Evolutionary conservation across 1,140 invertebrate species (phyloP).

Genomic region (Trachymyrmex septentrionalis): DNA sequence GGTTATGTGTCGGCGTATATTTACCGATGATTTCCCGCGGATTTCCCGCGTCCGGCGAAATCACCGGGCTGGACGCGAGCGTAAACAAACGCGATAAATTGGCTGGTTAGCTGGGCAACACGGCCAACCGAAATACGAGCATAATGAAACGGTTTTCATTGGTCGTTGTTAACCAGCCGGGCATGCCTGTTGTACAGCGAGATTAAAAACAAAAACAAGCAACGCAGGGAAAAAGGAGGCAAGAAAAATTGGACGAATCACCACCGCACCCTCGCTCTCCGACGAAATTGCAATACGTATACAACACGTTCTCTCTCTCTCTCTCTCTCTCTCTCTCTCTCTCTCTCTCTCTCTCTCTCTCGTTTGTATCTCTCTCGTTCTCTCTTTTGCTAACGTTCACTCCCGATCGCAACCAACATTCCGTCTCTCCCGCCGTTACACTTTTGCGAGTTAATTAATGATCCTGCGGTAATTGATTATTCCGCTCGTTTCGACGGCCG

Average conservation of each 20-base stretch:
- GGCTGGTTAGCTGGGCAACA: slow-evolving; percentile 35
- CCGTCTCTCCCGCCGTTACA: slow-evolving; percentile 47
- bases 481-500: slow-evolving; percentile 52
- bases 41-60: slow-evolving; percentile 67
- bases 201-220: slow-evolving; percentile 51
- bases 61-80: slow-evolving; percentile 37
- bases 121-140: slow-evolving; percentile 61
- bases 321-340: not conserved
- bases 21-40: slow-evolving; percentile 69
- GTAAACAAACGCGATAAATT: slow-evolving; percentile 73
- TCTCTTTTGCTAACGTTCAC: not conserved
- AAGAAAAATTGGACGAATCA: slow-evolving; percentile 46
- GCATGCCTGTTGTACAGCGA: slow-evolving; percentile 48
- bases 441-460: slow-evolving; percentile 72
- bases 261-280: not conserved
- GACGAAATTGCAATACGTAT: slow-evolving; percentile 58
- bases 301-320: not conserved
- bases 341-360: not conserved
- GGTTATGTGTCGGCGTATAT: slow-evolving; percentile 57
- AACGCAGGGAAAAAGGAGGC: slow-evolving; percentile 14
- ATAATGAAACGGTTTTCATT: slow-evolving; percentile 75
- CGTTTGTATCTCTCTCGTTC: no score
- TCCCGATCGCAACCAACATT: not conserved
- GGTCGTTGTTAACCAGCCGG: slow-evolving; percentile 61
- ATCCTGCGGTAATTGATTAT: slow-evolving; percentile 70